phyloP scores from a whole-genome alignment of 2,113 vertebrate species.

The Symphodus melops region DNA sequence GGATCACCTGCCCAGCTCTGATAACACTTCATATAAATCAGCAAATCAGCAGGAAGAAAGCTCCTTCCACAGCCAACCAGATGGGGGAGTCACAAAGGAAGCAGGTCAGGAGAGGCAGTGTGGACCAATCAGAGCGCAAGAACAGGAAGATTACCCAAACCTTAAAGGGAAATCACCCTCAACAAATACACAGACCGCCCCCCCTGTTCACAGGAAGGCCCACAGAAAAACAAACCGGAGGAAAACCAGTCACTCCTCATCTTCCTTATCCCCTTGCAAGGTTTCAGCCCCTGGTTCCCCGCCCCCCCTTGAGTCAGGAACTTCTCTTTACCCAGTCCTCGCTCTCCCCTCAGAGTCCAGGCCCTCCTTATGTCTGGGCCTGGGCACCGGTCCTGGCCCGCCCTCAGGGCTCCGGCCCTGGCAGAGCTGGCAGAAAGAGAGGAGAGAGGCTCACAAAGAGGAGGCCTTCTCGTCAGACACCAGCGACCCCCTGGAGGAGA shows the following conservation, averaged over 20 bases:
- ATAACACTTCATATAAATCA: constrained; percentile 55
- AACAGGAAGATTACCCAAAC: neutral
- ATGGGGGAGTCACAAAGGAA: constrained; percentile 1
- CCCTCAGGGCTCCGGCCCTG: constrained; percentile 11
- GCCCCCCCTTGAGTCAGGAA: neutral
- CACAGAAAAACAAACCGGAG: constrained; percentile 80
- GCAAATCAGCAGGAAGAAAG: constrained; percentile 22
- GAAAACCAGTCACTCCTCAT: constrained; percentile 62
- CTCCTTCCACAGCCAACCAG: constrained; percentile 16
- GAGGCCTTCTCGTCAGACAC: constrained; percentile 50
- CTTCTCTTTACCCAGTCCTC: neutral
- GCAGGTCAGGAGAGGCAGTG: neutral
- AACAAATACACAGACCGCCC: neutral
- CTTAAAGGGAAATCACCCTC: neutral
- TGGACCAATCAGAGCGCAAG: constrained; percentile 17
- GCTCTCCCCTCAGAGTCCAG: neutral
- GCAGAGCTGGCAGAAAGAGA: constrained; percentile 45
- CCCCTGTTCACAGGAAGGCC: constrained; percentile 74
- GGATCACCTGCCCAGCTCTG: constrained; percentile 73
- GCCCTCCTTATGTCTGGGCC: constrained; percentile 11
- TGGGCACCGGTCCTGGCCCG: neutral
- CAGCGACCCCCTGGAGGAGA: constrained; percentile 65
- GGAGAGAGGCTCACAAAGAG: constrained; percentile 54
- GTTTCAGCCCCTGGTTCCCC: neutral
- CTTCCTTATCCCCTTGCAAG: neutral